phyloP scores from a whole-genome alignment of 2,797 vertebrate genomes.

The Petrocephalus schoutedeni region DNA sequence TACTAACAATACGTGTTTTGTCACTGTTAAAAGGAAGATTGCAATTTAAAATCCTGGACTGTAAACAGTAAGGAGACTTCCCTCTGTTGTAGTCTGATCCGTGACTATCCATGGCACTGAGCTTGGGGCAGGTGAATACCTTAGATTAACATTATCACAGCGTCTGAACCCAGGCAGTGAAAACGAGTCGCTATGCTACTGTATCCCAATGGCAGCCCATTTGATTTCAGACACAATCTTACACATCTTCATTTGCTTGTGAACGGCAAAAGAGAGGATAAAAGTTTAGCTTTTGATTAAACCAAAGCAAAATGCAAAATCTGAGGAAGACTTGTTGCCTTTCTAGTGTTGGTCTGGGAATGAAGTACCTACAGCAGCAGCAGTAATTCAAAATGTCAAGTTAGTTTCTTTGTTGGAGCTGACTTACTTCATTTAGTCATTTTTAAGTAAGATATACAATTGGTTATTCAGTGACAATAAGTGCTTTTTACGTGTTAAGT shows the following conservation, averaged over 20 bases:
- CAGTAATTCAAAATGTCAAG: background rate
- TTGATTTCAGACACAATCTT: background rate
- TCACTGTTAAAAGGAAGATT: slow-evolving; percentile 19
- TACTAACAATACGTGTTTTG: background rate
- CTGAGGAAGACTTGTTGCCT: background rate
- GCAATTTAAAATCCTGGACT: slow-evolving; percentile 20
- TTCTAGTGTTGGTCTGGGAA: background rate
- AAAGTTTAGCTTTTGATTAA: background rate
- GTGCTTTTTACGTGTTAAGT: background rate
- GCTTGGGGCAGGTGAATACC: background rate
- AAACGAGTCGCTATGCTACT: background rate
- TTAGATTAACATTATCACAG: background rate
- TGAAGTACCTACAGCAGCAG: background rate
- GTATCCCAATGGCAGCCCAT: background rate
- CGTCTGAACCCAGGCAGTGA: background rate
- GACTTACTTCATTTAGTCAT: background rate
- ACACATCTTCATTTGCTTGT: background rate
- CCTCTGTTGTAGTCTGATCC: slow-evolving; percentile 13
- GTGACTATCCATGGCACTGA: slow-evolving; percentile 3
- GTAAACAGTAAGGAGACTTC: slow-evolving; percentile 23
- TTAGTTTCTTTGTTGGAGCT: background rate
- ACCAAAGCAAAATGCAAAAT: background rate
- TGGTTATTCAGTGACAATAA: background rate
- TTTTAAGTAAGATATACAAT: background rate
- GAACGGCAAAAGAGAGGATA: background rate